phyloP scores from a whole-genome alignment of 2,797 vertebrate species.

The Cuniculus paca region DNA sequence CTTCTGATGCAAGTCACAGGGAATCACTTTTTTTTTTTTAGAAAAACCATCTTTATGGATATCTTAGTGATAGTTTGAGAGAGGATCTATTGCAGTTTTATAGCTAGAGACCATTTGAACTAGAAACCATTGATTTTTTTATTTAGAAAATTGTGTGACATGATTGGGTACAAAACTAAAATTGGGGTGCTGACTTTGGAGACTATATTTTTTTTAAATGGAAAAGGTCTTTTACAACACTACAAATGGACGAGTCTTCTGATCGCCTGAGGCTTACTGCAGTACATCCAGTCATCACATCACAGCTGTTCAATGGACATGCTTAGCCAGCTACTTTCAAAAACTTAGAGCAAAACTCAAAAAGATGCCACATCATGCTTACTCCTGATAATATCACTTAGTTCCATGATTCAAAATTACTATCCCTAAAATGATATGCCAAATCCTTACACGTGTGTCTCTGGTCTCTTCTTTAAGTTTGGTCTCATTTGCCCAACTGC shows the following conservation, averaged over 20 bases:
- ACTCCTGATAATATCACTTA: background rate
- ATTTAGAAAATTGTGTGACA: slow-evolving; percentile 50
- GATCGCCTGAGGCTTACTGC: background rate
- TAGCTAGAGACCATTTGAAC: slow-evolving; percentile 13
- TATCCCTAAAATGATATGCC: background rate
- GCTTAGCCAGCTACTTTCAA: background rate
- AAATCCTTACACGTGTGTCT: background rate
- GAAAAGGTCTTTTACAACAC: background rate
- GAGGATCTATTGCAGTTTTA: background rate
- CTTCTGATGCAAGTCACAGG: slow-evolving; percentile 20
- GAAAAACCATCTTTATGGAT: slow-evolving; percentile 20
- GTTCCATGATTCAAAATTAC: background rate
- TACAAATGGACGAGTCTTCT: background rate
- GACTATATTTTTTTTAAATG: background rate
- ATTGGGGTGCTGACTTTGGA: background rate
- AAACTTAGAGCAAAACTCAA: background rate
- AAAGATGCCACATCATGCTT: background rate
- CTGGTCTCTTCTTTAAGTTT: background rate
- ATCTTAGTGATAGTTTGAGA: background rate
- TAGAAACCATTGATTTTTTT: slow-evolving; percentile 15
- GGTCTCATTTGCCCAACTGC: background rate
- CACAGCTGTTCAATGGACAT: background rate
- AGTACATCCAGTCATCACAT: background rate
- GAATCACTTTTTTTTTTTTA: background rate
- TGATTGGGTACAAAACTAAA: slow-evolving; percentile 17